Base-by-base conservation (phyloP, 2,113 vertebrate species). In the Clarias macrocephalus region DNA sequence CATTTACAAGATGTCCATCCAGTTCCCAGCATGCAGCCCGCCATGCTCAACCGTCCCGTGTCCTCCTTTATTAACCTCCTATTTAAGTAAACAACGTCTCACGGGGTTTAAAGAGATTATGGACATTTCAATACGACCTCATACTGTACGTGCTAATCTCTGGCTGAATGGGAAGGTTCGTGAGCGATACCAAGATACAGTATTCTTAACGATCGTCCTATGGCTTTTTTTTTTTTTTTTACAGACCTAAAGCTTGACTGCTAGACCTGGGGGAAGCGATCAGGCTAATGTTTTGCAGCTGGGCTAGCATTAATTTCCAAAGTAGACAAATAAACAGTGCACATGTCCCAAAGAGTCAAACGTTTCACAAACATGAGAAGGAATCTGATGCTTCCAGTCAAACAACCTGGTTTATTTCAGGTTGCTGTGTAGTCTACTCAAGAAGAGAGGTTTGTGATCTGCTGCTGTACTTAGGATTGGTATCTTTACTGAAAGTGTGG, bases 1-100 rank as follows among this genome's bases (percentile, higher is more conserved):
- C 89, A 90, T 91, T 91, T 87, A 60, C 16, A 18, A 76, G 68
- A 91, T 85, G 70, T 88, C 88, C 65, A 30, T 85, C 80, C 59
- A 70, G 59, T 82, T 90, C 84, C 84, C 57, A 33, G 65, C 72
- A 56, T 18, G 54, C 56, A 11, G 54, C 33, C 42, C n/a, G 16
- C 89, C 42, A 56, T 59, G 65, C 82, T 80, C n/a, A 83, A 87
- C 33, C 79, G 1, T 89, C 83, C 70, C 10, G 56, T 52, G 30
- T 70, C 60, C 63, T 33, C 18, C 23, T 66, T 80, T 54, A 82
- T 85, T 88, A 87, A 86, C 83, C 28, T 57, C 30, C 19, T 87
- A 54, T 79, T 88, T 76, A 68, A 77, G 80, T 68, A 48, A 88
- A 85, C 59, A 37, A 65, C 81, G 15, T 48, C 80, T 86, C 56